These are phyloP conservation scores for Spodoptera exigua DNA, from an alignment of 2,888 invertebrate species.

Conservation along the genomic window DNA sequence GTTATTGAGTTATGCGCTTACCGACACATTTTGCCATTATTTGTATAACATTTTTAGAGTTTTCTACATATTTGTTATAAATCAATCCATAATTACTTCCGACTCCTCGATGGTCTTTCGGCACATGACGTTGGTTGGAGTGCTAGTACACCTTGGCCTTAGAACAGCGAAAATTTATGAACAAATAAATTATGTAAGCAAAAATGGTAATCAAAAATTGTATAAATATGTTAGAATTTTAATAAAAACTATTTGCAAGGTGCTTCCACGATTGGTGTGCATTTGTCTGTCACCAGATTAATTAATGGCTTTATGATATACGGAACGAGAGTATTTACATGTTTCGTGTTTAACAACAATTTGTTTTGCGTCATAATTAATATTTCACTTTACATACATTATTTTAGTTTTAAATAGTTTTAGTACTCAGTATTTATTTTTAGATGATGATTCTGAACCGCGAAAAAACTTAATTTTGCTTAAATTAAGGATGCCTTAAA, in stretches of 20 bases:
- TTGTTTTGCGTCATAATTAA: neutral
- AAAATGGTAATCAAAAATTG: constrained; percentile 26
- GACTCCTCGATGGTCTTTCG: constrained; percentile 8
- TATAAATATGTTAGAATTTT: constrained; percentile 33
- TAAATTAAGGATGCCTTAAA: too few relatives aligned
- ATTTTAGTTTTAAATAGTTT: neutral
- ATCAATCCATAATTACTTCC: neutral
- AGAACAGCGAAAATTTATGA: constrained; percentile 9
- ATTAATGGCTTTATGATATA: constrained; percentile 27
- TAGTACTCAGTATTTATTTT: too few relatives aligned
- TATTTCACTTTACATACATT: neutral
- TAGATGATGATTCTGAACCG: too few relatives aligned
- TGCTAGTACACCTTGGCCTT: constrained; percentile 16
- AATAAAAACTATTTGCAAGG: constrained; percentile 36
- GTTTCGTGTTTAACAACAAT: constrained; percentile 11
- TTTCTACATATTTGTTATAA: too few relatives aligned
- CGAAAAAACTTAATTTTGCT: too few relatives aligned
- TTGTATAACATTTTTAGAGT: too few relatives aligned
- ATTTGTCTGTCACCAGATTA: constrained; percentile 16
- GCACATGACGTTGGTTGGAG: neutral
- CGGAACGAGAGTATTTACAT: constrained; percentile 15
- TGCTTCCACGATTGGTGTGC: constrained; percentile 30
- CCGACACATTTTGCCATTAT: too few relatives aligned
- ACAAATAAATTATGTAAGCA: constrained; percentile 15
- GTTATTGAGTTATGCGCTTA: too few relatives aligned